phyloP scores from a whole-genome alignment of 2,888 invertebrate genomes.

The Keiferia lycopersicella region DNA sequence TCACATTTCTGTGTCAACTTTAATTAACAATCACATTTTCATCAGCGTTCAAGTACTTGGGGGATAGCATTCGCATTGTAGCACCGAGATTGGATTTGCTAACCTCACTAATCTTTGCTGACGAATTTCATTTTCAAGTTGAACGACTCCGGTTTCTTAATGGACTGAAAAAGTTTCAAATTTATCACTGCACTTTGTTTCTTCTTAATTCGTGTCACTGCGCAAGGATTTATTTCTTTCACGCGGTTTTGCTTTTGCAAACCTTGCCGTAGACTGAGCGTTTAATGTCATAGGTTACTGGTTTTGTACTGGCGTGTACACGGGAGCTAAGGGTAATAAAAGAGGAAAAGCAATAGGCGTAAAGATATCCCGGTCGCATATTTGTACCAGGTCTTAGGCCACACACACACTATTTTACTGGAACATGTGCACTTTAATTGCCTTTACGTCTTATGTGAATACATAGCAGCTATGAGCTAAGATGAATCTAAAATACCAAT shows the following conservation, averaged over 20 bases:
- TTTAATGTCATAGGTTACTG: constrained; percentile 52
- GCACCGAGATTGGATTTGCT: constrained; percentile 68
- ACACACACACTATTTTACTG: constrained; percentile 36
- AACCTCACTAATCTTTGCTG: constrained; percentile 56
- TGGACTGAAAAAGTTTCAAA: constrained; percentile 41
- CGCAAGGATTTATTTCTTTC: constrained; percentile 33
- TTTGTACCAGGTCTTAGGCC: constrained; percentile 34
- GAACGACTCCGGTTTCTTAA: constrained; percentile 56
- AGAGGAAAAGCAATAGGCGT: constrained; percentile 53
- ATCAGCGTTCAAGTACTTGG: constrained; percentile 67
- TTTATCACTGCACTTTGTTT: constrained; percentile 45
- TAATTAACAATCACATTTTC: constrained; percentile 79
- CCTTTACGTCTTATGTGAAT: constrained; percentile 16
- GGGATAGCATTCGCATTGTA: constrained; percentile 68
- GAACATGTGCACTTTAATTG: constrained; percentile 24
- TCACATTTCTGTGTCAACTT: constrained; percentile 79
- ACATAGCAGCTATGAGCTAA: constrained; percentile 27
- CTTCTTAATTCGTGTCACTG: constrained; percentile 44
- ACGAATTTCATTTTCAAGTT: constrained; percentile 59
- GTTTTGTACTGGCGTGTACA: constrained; percentile 43
- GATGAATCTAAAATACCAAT: too few species aligned
- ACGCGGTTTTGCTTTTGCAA: constrained; percentile 27
- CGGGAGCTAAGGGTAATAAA: constrained; percentile 52
- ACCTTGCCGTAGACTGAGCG: constrained; percentile 35
- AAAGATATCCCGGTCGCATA: constrained; percentile 48